These are phyloP conservation scores for Pachyuromys duprasi DNA, from an alignment of 2,797 vertebrate species.

Conservation along the genomic window DNA sequence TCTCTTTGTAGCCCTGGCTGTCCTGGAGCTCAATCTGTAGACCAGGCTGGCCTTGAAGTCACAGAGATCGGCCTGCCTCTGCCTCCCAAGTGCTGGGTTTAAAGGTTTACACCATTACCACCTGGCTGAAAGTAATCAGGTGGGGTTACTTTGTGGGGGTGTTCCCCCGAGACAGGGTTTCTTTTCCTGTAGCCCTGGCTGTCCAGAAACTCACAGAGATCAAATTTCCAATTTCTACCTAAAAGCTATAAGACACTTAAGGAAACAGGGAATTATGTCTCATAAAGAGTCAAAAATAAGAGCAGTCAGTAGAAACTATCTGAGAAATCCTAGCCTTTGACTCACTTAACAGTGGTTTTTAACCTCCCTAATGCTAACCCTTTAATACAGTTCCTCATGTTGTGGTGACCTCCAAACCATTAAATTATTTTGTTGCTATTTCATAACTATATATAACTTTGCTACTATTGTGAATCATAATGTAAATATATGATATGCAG, in stretches of 20 bases:
- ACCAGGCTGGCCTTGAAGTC: not conserved
- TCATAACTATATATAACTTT: not conserved
- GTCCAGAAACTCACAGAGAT: not conserved
- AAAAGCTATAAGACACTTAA: not conserved
- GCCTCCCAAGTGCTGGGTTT: no score
- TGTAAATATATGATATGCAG: not conserved
- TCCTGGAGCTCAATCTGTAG: not conserved
- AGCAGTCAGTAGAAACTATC: not conserved
- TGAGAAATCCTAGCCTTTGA: not conserved
- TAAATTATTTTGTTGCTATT: not conserved
- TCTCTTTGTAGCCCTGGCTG: not conserved
- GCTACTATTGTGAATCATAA: not conserved
- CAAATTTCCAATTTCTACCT: conserved; percentile 26
- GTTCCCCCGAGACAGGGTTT: not conserved
- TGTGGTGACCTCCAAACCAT: not conserved
- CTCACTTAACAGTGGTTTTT: not conserved
- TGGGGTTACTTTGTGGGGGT: no score
- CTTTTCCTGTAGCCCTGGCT: not conserved
- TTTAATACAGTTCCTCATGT: not conserved
- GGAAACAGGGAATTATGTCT: not conserved
- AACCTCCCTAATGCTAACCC: not conserved
- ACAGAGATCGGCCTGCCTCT: not conserved
- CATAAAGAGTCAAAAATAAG: not conserved
- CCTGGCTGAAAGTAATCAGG: not conserved
- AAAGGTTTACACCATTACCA: not conserved